These are phyloP conservation scores for Drosophila dives DNA, from an alignment of 2,888 invertebrate species.

Conservation along the genomic window DNA sequence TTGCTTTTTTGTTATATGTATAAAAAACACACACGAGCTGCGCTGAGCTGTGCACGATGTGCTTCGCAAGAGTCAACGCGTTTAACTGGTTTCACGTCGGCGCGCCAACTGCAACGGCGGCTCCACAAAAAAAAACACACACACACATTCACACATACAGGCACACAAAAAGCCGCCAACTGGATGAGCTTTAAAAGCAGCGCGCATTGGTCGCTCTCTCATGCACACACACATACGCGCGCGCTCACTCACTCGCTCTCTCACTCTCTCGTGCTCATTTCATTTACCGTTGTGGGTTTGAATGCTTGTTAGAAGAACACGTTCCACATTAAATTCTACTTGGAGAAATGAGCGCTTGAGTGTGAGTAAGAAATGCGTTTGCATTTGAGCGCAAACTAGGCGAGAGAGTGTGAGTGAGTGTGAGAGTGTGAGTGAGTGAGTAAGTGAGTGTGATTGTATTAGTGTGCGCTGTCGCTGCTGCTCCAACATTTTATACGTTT, in stretches of 20 bases:
- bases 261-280: constrained; percentile 33
- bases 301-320: constrained; percentile 70
- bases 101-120: constrained; percentile 71
- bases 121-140: constrained; percentile 17
- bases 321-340: constrained; percentile 66
- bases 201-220: constrained; percentile 31
- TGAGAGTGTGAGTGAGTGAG: constrained; percentile 27
- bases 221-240: neutral
- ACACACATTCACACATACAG: neutral
- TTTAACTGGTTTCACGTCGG: constrained; percentile 80
- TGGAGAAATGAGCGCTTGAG: constrained; percentile 50
- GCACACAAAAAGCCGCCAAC: constrained; percentile 35
- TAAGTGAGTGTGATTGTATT: constrained; percentile 25
- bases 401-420: constrained; percentile 21
- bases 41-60: constrained; percentile 54
- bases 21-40: constrained; percentile 52
- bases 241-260: constrained; percentile 22
- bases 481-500: constrained; percentile 81
- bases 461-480: constrained; percentile 43
- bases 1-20: constrained; percentile 30
- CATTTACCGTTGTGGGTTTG: constrained; percentile 66
- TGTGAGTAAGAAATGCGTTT: constrained; percentile 2
- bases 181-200: constrained; percentile 37
- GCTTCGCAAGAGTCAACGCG: constrained; percentile 61
- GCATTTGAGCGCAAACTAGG: constrained; percentile 10